A percentile compares a stretch with the other conserved stretches of the same genome.
Evolutionary conservation across 1,140 invertebrate species (phyloP).

Genomic region (Papilio dardanus): DNA sequence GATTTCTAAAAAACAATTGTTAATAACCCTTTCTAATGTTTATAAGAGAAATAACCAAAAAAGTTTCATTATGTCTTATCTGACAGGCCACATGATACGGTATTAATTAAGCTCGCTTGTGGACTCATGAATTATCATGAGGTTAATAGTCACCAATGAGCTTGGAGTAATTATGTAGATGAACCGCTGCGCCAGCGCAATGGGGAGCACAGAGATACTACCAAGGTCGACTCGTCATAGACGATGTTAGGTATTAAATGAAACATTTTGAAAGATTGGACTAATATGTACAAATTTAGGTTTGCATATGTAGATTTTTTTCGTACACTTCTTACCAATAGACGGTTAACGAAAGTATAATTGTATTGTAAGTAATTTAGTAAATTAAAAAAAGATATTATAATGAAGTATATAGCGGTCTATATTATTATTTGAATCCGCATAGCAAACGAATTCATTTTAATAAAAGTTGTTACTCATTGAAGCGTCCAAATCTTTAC

Average conservation of each 20-base stretch:
- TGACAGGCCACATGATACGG: conserved; percentile 72
- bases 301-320: too few species aligned
- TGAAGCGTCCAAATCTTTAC: neutral
- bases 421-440: too few species aligned
- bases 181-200: conserved; percentile 60
- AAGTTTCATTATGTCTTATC: conserved; percentile 74
- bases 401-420: too few species aligned
- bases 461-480: neutral
- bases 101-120: conserved; percentile 72
- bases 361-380: too few species aligned
- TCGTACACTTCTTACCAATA: too few species aligned
- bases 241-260: conserved; percentile 41
- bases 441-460: too few species aligned
- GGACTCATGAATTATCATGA: conserved; percentile 72
- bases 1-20: neutral
- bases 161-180: conserved; percentile 79
- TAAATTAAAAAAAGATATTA: too few species aligned
- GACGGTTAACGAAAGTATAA: too few species aligned
- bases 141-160: conserved; percentile 79
- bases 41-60: conserved; percentile 40
- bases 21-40: neutral
- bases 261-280: neutral
- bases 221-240: conserved; percentile 45
- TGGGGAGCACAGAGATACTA: conserved; percentile 43
- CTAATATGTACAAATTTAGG: too few species aligned